Base-by-base conservation (phyloP, 2,797 vertebrate genomes). In the Trematomus bernacchii region DNA sequence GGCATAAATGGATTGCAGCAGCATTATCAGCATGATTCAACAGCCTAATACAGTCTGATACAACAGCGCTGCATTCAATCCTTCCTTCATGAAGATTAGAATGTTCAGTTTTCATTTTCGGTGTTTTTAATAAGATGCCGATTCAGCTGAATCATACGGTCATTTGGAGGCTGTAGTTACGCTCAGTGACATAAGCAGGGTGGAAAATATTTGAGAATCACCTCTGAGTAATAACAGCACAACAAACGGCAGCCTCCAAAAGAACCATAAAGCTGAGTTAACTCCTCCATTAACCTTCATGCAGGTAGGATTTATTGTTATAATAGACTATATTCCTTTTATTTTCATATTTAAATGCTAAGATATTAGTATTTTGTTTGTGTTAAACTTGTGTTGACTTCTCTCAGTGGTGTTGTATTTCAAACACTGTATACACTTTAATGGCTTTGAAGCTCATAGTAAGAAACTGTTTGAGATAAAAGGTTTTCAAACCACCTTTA, bases 61-160 rank as follows among this genome's bases (percentile, higher is more conserved):
- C 7, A 54, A 43, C 12, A 46, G 40, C 30, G 16, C 5, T 40
- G 7, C n/a, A 43, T n/a, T 64, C 66, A 66, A 48, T 50, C 27
- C 51, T 14, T 2, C 61, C 11, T n/a, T 30, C 8, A 23, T 10
- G 11, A 52, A 62, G 9, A 47, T 64, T 15, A 19, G 33, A 48
- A 62, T 47, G 23, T 50, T 42, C 2, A 3, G 11, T 37, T 77
- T 60, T 65, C 23, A 23, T 68, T 47, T 3, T 40, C 47, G 16
- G 12, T 57, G 61, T 50, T 76, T 79, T 66, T 54, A 59, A 27
- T 50, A 63, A 60, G 44, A 6, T 57, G 37, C 46, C 67, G 65
- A 79, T 63, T 79, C 46, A 52, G 33, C 33, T 37, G 33, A 37
- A 60, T 57, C 71, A 68, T 9, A 61, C 48, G 54, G 42, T 21